Evolutionary conservation across 2,888 invertebrate species (phyloP).

Genomic region (Megamerina dolium): DNA sequence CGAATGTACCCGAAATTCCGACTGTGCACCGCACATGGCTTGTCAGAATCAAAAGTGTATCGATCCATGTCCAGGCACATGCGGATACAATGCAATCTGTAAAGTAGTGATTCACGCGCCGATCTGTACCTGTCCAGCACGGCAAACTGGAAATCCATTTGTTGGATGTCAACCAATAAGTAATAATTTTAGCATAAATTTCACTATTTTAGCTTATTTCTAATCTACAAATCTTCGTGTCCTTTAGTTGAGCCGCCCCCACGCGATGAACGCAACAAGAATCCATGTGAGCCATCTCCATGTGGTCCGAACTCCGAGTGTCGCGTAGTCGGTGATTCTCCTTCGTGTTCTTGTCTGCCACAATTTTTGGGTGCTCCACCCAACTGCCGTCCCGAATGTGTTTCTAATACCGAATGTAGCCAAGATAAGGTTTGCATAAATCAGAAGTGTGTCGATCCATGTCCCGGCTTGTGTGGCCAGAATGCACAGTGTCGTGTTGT

Average conservation of each 20-base stretch:
- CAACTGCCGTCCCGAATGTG: slow-evolving; percentile 65
- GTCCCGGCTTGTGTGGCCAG: slow-evolving; percentile 59
- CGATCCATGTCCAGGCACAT: slow-evolving; percentile 72
- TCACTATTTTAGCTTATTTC: too few species aligned
- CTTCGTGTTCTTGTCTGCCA: slow-evolving; percentile 59
- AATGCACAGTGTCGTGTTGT: slow-evolving; percentile 55
- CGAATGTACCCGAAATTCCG: slow-evolving; percentile 71
- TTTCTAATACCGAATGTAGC: slow-evolving; percentile 64
- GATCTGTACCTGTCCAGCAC: slow-evolving; percentile 66
- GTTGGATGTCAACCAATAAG: slow-evolving; percentile 57
- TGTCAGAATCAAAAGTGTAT: slow-evolving; percentile 76
- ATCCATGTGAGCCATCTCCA: slow-evolving; percentile 52
- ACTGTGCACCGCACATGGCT: slow-evolving; percentile 67
- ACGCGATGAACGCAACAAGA: slow-evolving; percentile 22
- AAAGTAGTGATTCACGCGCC: slow-evolving; percentile 73
- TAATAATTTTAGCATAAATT: slow-evolving; percentile 7
- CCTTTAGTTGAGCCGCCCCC: slow-evolving; percentile 32
- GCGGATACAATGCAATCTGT: slow-evolving; percentile 66
- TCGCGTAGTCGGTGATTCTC: slow-evolving; percentile 45
- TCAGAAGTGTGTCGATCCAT: slow-evolving; percentile 68
- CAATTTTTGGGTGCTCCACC: slow-evolving; percentile 65
- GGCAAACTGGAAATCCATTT: slow-evolving; percentile 72
- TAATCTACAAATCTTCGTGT: too few species aligned
- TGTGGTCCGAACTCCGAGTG: slow-evolving; percentile 57
- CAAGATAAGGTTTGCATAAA: slow-evolving; percentile 63